Conservation (phyloP, 2,113 vertebrate species). For the Prionailurus bengalensis region DNA sequence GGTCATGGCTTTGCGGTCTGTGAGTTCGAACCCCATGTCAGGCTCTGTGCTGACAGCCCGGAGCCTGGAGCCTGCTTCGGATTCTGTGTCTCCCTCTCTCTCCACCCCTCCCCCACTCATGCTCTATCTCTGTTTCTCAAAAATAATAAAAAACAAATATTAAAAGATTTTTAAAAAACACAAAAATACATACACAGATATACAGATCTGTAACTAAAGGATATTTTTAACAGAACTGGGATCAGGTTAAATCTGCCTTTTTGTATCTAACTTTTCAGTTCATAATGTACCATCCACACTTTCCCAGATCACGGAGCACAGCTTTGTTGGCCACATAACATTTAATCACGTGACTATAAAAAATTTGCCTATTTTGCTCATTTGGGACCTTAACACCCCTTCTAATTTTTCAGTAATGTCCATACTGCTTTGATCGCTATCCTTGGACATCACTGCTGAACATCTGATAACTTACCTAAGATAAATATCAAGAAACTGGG, state of each 20-base stretch:
- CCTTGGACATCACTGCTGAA: background rate
- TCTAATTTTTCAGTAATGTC: background rate
- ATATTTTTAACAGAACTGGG: background rate
- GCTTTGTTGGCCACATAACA: background rate
- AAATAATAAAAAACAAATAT: too few species aligned
- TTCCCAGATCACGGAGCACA: background rate
- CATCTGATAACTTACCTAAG: background rate
- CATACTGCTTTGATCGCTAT: background rate
- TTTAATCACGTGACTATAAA: background rate
- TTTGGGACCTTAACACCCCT: background rate
- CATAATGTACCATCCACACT: background rate
- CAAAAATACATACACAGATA: background rate
- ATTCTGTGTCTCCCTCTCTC: too few species aligned
- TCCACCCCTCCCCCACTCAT: too few species aligned
- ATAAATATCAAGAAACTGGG: background rate
- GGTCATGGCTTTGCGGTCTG: too few species aligned
- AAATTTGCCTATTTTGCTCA: constrained; percentile 25
- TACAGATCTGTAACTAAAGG: background rate
- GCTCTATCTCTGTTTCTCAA: too few species aligned
- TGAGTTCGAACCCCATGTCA: too few species aligned
- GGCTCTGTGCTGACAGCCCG: too few species aligned
- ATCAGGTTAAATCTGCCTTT: background rate
- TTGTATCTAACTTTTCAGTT: background rate
- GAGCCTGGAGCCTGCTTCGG: too few species aligned
- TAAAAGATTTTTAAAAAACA: too few species aligned